These are phyloP conservation scores for Drosophila nasuta DNA, from an alignment of 1,140 invertebrate genomes.

Conservation along the genomic window DNA sequence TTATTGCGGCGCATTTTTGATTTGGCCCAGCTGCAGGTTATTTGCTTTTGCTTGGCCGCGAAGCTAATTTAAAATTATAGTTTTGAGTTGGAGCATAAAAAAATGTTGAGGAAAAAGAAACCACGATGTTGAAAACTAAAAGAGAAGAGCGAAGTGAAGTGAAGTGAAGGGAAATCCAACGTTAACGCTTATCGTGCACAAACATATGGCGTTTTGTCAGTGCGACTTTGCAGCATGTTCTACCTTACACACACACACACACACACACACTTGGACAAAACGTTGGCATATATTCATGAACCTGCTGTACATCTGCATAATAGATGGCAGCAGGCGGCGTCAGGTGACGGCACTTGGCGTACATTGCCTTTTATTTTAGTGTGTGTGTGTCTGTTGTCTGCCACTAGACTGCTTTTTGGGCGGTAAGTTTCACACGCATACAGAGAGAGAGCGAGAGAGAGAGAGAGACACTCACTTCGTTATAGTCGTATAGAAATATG, in stretches of 20 bases:
- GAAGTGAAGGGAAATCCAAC: background rate
- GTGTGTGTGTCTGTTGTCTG: slow-evolving; percentile 52
- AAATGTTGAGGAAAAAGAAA: background rate
- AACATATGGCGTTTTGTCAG: slow-evolving; percentile 82
- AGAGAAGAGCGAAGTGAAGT: background rate
- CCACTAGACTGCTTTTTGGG: slow-evolving; percentile 56
- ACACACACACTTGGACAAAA: slow-evolving; percentile 56
- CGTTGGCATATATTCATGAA: slow-evolving; percentile 79
- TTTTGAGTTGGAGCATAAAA: slow-evolving; percentile 46
- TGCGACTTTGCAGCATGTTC: slow-evolving; percentile 46
- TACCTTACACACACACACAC: slow-evolving; percentile 37
- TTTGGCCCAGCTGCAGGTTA: slow-evolving; percentile 53
- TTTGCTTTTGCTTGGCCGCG: slow-evolving; percentile 33
- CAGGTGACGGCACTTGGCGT: slow-evolving; percentile 72
- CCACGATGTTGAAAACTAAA: slow-evolving; percentile 16
- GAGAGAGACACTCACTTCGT: slow-evolving; percentile 4
- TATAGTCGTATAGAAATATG: slow-evolving; percentile 55
- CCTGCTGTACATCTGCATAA: slow-evolving; percentile 81
- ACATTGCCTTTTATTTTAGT: slow-evolving; percentile 81
- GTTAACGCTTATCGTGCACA: slow-evolving; percentile 63
- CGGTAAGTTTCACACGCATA: slow-evolving; percentile 59
- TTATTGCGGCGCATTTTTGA: slow-evolving; percentile 77
- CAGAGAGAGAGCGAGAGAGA: slow-evolving; percentile 9
- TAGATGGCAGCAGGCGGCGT: slow-evolving; percentile 70
- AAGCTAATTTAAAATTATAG: slow-evolving; percentile 77